Percentiles rank a stretch among this genome's conserved stretches.
phyloP scores from a whole-genome alignment of 2,888 invertebrate species.

The Ochropacha duplaris region DNA sequence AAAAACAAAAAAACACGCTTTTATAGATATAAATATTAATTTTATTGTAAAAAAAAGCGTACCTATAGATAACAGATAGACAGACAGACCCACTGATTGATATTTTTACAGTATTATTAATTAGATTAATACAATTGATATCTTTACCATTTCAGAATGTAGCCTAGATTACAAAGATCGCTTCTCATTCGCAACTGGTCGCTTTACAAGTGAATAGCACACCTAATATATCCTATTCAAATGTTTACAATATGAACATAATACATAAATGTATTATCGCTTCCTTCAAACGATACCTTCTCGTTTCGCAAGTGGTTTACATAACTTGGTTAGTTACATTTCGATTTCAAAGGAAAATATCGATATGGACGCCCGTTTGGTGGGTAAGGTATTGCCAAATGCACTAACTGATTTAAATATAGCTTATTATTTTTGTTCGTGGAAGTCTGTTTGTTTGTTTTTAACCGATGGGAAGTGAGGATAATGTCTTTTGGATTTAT shows the following conservation, averaged over 20 bases:
- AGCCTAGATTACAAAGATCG: neutral
- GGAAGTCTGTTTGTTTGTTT: conserved; percentile 1
- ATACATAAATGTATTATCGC: conserved; percentile 22
- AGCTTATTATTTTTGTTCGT: neutral
- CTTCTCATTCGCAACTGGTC: neutral
- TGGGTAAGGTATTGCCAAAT: conserved; percentile 36
- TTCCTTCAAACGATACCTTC: conserved; percentile 5
- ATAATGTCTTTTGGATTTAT: neutral
- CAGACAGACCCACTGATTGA: too few relatives aligned
- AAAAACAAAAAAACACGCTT: too few relatives aligned
- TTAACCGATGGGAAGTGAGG: neutral
- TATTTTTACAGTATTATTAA: too few relatives aligned
- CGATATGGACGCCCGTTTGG: conserved; percentile 32
- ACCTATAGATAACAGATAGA: too few relatives aligned
- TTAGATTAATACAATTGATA: too few relatives aligned
- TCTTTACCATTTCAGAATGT: too few relatives aligned
- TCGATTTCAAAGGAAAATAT: conserved; percentile 18
- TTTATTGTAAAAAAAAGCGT: too few relatives aligned
- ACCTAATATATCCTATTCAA: neutral
- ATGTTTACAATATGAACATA: conserved; percentile 19
- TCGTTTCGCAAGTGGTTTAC: conserved; percentile 11
- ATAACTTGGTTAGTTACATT: conserved; percentile 6
- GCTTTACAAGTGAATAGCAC: neutral
- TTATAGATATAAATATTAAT: too few relatives aligned
- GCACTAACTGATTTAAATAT: neutral